These are phyloP conservation scores for Genyomyrus donnyi DNA, from an alignment of 2,113 vertebrate genomes.

Conservation along the genomic window DNA sequence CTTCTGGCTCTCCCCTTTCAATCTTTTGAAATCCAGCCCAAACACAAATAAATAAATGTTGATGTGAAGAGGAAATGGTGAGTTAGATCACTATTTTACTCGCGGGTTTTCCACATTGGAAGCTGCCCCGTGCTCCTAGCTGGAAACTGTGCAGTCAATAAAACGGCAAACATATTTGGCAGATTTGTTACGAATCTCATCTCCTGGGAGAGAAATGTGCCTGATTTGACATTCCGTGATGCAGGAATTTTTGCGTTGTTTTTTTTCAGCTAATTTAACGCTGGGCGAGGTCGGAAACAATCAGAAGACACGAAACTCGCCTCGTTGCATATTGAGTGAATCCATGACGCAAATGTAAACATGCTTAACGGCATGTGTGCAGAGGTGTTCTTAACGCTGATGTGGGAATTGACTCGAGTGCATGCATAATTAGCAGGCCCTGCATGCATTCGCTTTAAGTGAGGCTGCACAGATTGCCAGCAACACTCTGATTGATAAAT, in stretches of 20 bases:
- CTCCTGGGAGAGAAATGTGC: slow-evolving; percentile 41
- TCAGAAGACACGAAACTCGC: background rate
- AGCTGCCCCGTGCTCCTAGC: slow-evolving; percentile 68
- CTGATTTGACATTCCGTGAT: background rate
- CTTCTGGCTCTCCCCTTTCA: slow-evolving; percentile 74
- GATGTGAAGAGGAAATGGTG: slow-evolving; percentile 79
- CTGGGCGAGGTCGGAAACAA: background rate
- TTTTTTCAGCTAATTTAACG: background rate
- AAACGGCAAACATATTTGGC: slow-evolving; percentile 70
- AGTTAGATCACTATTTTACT: slow-evolving; percentile 71
- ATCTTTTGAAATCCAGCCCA: slow-evolving; percentile 75
- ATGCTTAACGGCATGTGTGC: background rate
- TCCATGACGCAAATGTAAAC: background rate
- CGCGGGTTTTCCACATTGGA: slow-evolving; percentile 78
- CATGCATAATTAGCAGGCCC: slow-evolving; percentile 1
- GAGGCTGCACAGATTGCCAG: slow-evolving; percentile 6
- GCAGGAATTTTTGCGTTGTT: background rate
- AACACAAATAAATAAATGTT: slow-evolving; percentile 79
- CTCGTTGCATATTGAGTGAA: background rate
- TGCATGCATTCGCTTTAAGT: slow-evolving; percentile 1
- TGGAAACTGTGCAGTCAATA: slow-evolving; percentile 73
- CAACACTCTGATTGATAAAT: slow-evolving; percentile 10
- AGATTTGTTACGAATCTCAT: slow-evolving; percentile 59
- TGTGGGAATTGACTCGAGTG: background rate
- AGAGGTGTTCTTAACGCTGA: background rate